phyloP scores from a whole-genome alignment of 2,888 invertebrate species.

The Cheilosia variabilis region DNA sequence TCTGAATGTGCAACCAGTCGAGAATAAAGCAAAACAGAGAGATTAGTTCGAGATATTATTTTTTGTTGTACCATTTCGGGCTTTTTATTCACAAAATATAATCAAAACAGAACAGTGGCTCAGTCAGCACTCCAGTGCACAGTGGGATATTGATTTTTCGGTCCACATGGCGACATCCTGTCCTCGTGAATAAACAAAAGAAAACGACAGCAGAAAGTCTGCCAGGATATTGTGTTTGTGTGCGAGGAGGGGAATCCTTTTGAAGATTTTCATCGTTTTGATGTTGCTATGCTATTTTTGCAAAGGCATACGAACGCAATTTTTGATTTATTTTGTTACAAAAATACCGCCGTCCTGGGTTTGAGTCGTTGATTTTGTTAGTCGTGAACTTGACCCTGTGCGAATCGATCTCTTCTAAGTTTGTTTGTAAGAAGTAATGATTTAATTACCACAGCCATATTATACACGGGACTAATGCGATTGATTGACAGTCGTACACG shows the following conservation, averaged over 20 bases:
- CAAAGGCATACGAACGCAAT: neutral
- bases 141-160: constrained; percentile 42
- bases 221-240: neutral
- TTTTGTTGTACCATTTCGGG: constrained; percentile 11
- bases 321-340: no score
- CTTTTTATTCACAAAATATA: constrained; percentile 25
- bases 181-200: constrained; percentile 13
- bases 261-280: neutral
- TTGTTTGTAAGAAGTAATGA: no score
- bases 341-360: no score
- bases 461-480: no score
- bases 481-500: no score
- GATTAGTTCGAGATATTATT: constrained; percentile 31
- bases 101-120: constrained; percentile 34
- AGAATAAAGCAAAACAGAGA: constrained; percentile 25
- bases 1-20: constrained; percentile 41
- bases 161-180: constrained; percentile 19
- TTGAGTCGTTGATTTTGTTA: no score
- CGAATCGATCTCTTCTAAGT: no score
- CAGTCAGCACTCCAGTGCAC: neutral
- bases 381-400: no score
- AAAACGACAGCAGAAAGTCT: neutral
- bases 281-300: neutral
- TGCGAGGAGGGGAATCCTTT: constrained; percentile 12
- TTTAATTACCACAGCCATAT: no score